phyloP scores from a whole-genome alignment of 2,113 vertebrate genomes.

The Redunca redunca region DNA sequence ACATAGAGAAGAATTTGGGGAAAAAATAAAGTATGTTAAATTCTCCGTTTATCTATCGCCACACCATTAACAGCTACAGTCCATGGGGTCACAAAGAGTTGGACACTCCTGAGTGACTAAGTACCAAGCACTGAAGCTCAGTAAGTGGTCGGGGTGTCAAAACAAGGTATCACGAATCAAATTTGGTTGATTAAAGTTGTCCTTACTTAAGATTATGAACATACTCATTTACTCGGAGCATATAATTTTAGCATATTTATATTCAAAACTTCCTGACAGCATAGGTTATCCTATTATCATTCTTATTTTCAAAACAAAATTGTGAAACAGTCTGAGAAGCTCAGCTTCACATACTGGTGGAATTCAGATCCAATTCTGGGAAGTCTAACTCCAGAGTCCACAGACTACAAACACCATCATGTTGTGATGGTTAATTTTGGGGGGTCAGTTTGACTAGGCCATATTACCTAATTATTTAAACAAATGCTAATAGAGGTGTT shows the following conservation, averaged over 20 bases:
- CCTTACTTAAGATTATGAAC: not conserved
- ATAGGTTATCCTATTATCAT: not conserved
- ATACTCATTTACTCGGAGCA: not conserved
- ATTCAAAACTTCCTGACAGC: not conserved
- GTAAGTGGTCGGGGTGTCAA: not conserved
- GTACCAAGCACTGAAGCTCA: not conserved
- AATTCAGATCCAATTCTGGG: too few relatives aligned
- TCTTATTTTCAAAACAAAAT: not conserved
- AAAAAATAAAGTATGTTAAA: not conserved
- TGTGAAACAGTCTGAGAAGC: not conserved
- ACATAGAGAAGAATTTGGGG: not conserved
- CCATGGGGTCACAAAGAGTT: accelerated
- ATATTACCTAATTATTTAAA: not conserved
- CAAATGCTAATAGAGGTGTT: not conserved
- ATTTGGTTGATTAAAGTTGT: not conserved
- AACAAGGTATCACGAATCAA: not conserved
- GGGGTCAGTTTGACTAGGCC: not conserved
- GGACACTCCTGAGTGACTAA: accelerated
- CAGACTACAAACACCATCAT: not conserved
- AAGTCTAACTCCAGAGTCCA: not conserved
- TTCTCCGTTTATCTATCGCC: not conserved
- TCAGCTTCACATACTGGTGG: not conserved
- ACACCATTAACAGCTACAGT: not conserved
- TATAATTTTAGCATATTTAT: not conserved
- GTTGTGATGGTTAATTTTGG: not conserved